A percentile compares a stretch with the other conserved stretches of the same genome.
phyloP scores from a whole-genome alignment of 2,797 vertebrate species.

The Taenioides sp. region DNA sequence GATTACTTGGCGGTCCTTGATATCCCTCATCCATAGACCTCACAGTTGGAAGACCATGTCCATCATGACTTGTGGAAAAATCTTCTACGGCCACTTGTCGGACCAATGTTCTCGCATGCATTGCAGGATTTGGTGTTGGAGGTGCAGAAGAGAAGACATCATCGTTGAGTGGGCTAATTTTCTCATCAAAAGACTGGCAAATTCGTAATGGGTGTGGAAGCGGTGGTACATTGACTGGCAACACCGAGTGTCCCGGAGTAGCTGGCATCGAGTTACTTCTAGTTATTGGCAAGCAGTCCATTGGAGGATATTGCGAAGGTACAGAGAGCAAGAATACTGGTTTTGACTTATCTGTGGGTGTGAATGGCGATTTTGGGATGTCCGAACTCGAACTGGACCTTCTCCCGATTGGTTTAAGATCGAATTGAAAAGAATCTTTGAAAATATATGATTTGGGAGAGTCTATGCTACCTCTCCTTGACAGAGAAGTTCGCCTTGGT shows the following conservation, averaged over 20 bases:
- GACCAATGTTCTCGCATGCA: slow-evolving; percentile 90
- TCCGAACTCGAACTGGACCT: slow-evolving; percentile 97
- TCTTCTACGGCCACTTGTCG: slow-evolving; percentile 94
- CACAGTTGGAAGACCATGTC: slow-evolving; percentile 78
- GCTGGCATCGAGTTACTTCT: slow-evolving; percentile 99
- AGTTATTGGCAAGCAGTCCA: slow-evolving; percentile 98
- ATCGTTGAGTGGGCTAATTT: slow-evolving; percentile 88
- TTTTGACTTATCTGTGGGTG: slow-evolving; percentile 96
- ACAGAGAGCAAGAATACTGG: slow-evolving; percentile 96
- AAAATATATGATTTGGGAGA: slow-evolving; percentile 99
- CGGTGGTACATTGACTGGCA: slow-evolving; percentile 85
- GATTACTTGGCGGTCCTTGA: slow-evolving; percentile 72
- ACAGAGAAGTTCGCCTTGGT: slow-evolving; percentile 95
- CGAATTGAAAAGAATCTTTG: slow-evolving; percentile 99
- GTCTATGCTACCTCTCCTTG: slow-evolving; percentile 96
- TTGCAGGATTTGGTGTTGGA: slow-evolving; percentile 82
- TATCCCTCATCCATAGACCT: slow-evolving; percentile 88
- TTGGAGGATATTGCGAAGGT: slow-evolving; percentile 83
- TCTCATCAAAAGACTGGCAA: slow-evolving; percentile 97
- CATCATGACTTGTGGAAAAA: slow-evolving; percentile 82
- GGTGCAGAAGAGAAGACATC: slow-evolving; percentile 94
- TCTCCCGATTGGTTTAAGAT: slow-evolving; percentile 93
- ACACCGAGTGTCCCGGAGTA: slow-evolving; percentile 88
- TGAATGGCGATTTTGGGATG: slow-evolving; percentile 98
- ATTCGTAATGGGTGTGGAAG: slow-evolving; percentile 88